Evolutionary conservation across 2,113 vertebrate genomes (phyloP), one percentile per base, ranked within the genome.

Genomic region (Rutilus rutilus): DNA sequence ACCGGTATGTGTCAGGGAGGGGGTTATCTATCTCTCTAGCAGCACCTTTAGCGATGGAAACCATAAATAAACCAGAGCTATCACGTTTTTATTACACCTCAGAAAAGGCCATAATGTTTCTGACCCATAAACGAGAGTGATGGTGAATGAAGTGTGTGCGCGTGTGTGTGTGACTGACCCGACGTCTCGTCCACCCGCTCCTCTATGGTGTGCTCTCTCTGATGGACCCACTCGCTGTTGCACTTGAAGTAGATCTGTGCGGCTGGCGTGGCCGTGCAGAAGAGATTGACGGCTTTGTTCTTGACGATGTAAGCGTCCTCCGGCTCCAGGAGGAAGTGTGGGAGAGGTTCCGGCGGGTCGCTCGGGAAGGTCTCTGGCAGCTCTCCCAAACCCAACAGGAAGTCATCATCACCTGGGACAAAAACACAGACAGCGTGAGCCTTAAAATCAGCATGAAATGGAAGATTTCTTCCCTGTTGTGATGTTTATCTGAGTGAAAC

Each of bases 211-310:
- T 99, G 98, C 89, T 98, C 97, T 90, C 98, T 98, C 94, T 99
- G 98, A 92, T 99, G 97, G 85, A 99, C 97, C 98, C 98, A 99
- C 88, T 99, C 97, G 0, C 97, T 97, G 92, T 99, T 99, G 93
- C 98, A 99, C 90, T 99, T 99, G 89, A 99, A 99, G 93, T 99
- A 99, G 90, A 99, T 99, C 92, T 99, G 98, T 0, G 97, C 98
- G 90, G 97, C 98, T 0, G 98, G 98, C 21, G 97, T 98, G 0
- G 98, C 98, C 92, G 97, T 97, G 93, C 98, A 99, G 89, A 97
- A 97, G 27, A 99, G 94, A 90, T 97, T 99, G 86, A 98, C 97
- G 0, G 97, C 97, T 88, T 97, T 98, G 85, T 97, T 98, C 94
- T 98, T 98, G 89, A 99, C 96, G 39, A 99, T 99, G 89, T 98